phyloP scores from a whole-genome alignment of 2,888 invertebrate genomes.

The Rhamnusium bicolor region DNA sequence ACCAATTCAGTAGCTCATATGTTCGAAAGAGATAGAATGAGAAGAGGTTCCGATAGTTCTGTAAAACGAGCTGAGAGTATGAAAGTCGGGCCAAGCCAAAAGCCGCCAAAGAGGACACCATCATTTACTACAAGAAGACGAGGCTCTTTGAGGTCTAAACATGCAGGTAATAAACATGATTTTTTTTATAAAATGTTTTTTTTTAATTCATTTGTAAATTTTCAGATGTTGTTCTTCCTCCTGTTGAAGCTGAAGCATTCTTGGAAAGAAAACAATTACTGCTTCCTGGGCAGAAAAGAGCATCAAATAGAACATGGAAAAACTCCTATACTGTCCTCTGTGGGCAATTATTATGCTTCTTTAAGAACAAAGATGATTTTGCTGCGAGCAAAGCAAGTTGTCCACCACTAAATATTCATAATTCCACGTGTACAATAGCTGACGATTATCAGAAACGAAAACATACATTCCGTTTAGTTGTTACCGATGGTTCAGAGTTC shows the following conservation, averaged over 20 bases:
- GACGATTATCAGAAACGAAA: conserved; percentile 97
- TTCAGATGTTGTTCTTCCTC: conserved; percentile 80
- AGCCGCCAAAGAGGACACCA: conserved; percentile 91
- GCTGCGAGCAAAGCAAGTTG: conserved; percentile 89
- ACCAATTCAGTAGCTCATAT: conserved; percentile 76
- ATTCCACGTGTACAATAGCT: conserved; percentile 88
- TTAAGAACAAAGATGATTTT: conserved; percentile 95
- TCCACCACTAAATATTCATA: conserved; percentile 86
- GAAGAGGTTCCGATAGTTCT: conserved; percentile 74
- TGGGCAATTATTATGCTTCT: conserved; percentile 97
- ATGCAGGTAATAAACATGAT: conserved; percentile 74
- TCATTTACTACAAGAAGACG: conserved; percentile 94
- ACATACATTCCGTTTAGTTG: conserved; percentile 89
- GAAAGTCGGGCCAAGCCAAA: conserved; percentile 78
- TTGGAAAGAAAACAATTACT: conserved; percentile 96
- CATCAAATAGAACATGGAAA: conserved; percentile 97
- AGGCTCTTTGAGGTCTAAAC: conserved; percentile 86
- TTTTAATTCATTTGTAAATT: background rate
- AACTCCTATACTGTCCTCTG: conserved; percentile 95
- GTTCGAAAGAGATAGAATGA: conserved; percentile 74
- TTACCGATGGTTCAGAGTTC: conserved; percentile 94
- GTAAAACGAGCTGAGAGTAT: conserved; percentile 93
- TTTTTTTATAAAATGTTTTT: background rate
- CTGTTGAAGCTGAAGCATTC: conserved; percentile 92
- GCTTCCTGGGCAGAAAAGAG: conserved; percentile 93